Evolutionary conservation across 2,113 vertebrate species (phyloP), one percentile per base, ranked within the genome.

Genomic region (Podocnemis expansa): DNA sequence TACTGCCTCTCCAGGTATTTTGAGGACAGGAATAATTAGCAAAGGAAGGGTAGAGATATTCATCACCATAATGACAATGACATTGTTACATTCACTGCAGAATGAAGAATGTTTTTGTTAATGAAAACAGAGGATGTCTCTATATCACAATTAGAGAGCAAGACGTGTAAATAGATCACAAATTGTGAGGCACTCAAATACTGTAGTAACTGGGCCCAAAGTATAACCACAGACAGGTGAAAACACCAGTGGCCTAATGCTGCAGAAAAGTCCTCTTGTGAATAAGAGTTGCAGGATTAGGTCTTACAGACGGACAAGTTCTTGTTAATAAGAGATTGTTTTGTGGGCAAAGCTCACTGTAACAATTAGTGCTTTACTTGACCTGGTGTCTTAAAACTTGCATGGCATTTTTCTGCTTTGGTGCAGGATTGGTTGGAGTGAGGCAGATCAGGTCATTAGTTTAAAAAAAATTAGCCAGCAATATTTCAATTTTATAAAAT

Each of bases 401-500:
- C 82, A 89, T 78, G 54, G 13, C n/a, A 27, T 75, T 78, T 43
- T 76, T 86, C 43, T 47, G 49, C 80, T 87, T 80, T 49, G n/a
- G 7, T 78, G 13, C 70, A 60, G 56, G 52, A 78, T 58, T 78
- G 78, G 76, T 10, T 47, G 78, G 45, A 90, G 54, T 3, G 82
- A 78, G 80, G 52, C 94, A 83, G 91, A 91, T 8, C 73, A 94
- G 56, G 3, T 14, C 3, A 14, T 93, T 92, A 73, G 41, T 78
- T 55, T 78, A 91, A 55, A 73, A 80, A 82, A 93, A 90, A 63
- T 34, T 88, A 76, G 5, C 45, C 24, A 79, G 52, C 73, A 93
- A 93, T 95, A 90, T 24, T 49, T 43, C 76, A n/a, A 94, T 93
- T 96, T 93, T 94, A 94, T 94, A 82, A 0, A 10, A 34, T 94